These are phyloP conservation scores for Hyperoodon ampullatus DNA, from an alignment of 2,113 vertebrate genomes.

Conservation along the genomic window DNA sequence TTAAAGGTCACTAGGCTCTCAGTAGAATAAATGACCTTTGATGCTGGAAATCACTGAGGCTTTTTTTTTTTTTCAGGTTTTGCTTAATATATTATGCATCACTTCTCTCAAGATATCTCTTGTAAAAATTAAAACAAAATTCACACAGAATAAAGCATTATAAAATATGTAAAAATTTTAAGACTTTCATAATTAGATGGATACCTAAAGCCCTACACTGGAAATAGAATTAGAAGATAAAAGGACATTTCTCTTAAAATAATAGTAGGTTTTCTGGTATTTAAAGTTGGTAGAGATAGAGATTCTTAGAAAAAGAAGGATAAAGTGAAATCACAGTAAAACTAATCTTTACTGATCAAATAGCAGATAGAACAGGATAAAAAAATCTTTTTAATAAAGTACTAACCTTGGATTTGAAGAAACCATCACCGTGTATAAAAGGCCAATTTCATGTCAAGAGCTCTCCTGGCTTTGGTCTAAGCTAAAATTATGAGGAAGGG, in stretches of 20 bases:
- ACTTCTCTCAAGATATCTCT: conserved; percentile 59
- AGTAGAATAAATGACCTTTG: conserved; percentile 81
- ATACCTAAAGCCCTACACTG: neutral
- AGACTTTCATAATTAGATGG: conserved; percentile 48
- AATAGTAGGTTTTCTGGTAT: neutral
- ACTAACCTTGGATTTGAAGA: conserved; percentile 40
- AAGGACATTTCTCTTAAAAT: conserved; percentile 54
- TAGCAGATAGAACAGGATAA: conserved; percentile 30
- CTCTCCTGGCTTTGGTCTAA: neutral
- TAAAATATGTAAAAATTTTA: conserved; percentile 60
- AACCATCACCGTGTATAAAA: neutral
- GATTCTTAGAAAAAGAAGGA: neutral
- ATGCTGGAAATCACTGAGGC: conserved; percentile 66
- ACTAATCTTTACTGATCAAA: conserved; percentile 49
- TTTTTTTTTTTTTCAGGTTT: conserved; percentile 45
- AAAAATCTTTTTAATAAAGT: conserved; percentile 57
- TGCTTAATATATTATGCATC: conserved; percentile 72
- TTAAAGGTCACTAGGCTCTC: conserved; percentile 78
- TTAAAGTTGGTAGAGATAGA: conserved; percentile 29
- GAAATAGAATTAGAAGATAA: conserved; percentile 38
- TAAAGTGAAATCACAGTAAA: conserved; percentile 26
- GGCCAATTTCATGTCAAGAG: conserved; percentile 45
- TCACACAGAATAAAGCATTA: neutral
- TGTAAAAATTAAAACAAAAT: conserved; percentile 59
- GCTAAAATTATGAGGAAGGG: neutral